Percentiles rank a stretch among this genome's conserved stretches.
These are phyloP conservation scores for Phallusia fumigata DNA, from an alignment of 23 tunicate species.

Conservation along the genomic window DNA sequence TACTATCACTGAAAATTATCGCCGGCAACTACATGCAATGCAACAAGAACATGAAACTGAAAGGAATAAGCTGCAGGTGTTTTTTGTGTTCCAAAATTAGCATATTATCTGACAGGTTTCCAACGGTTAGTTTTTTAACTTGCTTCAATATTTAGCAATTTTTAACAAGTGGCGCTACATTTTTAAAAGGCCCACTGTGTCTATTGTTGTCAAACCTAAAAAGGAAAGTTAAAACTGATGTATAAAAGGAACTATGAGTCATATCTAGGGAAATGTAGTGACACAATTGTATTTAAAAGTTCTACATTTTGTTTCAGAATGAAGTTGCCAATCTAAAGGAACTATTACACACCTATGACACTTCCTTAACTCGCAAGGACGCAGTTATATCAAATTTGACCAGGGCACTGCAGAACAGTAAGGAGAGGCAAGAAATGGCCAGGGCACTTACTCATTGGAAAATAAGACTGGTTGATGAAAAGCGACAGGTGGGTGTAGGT, in stretches of 20 bases:
- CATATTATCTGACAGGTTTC: too few relatives aligned
- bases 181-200: too few relatives aligned
- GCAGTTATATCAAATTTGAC: conserved; percentile 75
- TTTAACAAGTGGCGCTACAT: too few relatives aligned
- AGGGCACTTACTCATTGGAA: conserved; percentile 62
- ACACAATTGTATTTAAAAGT: too few relatives aligned
- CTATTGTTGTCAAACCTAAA: too few relatives aligned
- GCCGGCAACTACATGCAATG: conserved; percentile 18
- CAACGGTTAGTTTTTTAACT: too few relatives aligned
- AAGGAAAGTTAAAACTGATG: too few relatives aligned
- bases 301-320: conserved; percentile 28
- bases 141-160: too few relatives aligned
- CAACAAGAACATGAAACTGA: conserved; percentile 46
- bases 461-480: conserved; percentile 62
- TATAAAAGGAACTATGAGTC: too few relatives aligned
- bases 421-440: conserved; percentile 69
- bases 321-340: conserved; percentile 64
- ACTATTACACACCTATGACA: conserved; percentile 65
- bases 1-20: conserved; percentile 39
- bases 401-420: conserved; percentile 67
- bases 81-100: neutral
- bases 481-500: conserved; percentile 35
- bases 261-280: too few relatives aligned
- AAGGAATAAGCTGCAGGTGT: conserved; percentile 57
- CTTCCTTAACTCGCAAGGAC: conserved; percentile 58